These are phyloP conservation scores for Xylocopa sonorina DNA, from an alignment of 1,140 invertebrate genomes.

Conservation along the genomic window DNA sequence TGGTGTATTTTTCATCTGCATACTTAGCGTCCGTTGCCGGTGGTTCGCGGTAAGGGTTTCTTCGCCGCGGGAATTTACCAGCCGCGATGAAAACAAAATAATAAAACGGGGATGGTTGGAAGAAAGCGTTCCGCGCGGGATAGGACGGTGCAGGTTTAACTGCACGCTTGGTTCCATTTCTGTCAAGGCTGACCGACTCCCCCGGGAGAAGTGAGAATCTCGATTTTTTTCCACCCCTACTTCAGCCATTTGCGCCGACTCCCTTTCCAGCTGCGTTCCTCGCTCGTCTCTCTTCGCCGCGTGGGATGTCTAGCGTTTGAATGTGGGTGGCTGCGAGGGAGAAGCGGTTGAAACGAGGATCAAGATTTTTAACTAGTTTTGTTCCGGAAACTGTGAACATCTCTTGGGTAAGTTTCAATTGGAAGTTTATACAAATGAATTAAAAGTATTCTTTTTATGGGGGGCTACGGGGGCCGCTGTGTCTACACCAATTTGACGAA, in stretches of 20 bases:
- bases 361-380: background rate
- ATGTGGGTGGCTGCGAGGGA: background rate
- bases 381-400: background rate
- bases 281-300: background rate
- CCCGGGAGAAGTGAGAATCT: background rate
- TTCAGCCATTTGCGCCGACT: background rate
- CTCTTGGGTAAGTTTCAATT: background rate
- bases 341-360: background rate
- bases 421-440: background rate
- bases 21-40: constrained; percentile 61
- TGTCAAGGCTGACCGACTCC: background rate
- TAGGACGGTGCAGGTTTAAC: background rate
- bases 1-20: constrained; percentile 71
- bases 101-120: background rate
- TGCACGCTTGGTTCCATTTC: constrained; percentile 1
- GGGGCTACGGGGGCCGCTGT: background rate
- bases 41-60: constrained; percentile 11
- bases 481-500: background rate
- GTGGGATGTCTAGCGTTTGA: background rate
- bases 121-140: background rate
- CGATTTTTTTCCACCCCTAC: background rate
- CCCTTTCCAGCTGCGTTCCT: background rate
- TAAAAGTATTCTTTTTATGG: background rate
- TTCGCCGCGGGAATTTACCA: constrained; percentile 24
- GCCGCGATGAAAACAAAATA: constrained; percentile 3